A percentile compares a stretch with the other conserved stretches of the same genome.
Evolutionary conservation across 2,113 vertebrate genomes (phyloP).

Genomic region (Nicator chloris): DNA sequence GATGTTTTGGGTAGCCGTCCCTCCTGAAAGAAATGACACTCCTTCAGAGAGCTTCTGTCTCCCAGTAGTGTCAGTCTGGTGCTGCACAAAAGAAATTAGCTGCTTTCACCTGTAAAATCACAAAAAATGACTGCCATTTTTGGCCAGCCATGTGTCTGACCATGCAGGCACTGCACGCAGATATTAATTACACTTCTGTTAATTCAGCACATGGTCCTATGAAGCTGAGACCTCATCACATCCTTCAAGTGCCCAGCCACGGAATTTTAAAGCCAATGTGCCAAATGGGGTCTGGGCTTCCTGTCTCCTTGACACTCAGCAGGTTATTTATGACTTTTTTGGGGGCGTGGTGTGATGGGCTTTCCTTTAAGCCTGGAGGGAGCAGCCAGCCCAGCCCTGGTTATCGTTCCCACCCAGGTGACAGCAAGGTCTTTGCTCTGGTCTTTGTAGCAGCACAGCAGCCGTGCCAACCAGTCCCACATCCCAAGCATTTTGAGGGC

Average conservation of each 20-base stretch:
- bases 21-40: background rate
- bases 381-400: background rate
- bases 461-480: background rate
- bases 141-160: background rate
- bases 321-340: background rate
- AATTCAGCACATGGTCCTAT: background rate
- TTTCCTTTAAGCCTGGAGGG: background rate
- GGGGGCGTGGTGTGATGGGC: background rate
- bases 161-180: accelerated
- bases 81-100: background rate
- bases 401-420: background rate
- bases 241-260: background rate
- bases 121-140: background rate
- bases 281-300: background rate
- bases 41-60: background rate
- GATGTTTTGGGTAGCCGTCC: slow-evolving; percentile 2
- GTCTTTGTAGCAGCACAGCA: background rate
- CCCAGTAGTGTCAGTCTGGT: background rate
- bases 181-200: background rate
- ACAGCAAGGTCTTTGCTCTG: background rate
- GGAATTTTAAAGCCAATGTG: background rate
- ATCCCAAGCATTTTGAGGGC: background rate
- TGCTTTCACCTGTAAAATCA: background rate
- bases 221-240: background rate
- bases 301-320: background rate